Base-by-base conservation (phyloP, 1,140 invertebrate genomes). In the Drosophila eugracilis region DNA sequence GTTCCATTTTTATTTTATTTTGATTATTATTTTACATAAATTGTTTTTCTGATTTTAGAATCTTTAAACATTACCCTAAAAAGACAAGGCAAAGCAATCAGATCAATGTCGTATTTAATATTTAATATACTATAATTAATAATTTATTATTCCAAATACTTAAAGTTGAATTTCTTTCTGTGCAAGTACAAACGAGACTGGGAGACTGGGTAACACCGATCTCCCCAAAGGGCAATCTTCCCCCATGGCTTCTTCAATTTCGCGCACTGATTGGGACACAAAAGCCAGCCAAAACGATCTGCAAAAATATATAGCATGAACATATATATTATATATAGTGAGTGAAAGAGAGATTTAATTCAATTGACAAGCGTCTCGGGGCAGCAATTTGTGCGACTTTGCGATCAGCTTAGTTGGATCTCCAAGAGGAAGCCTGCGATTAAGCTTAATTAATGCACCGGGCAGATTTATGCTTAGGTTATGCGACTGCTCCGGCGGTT, bases 391-490 rank as follows among this genome's bases (percentile, higher is more conserved):
- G 57, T 58, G 67, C 67, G 72, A 72, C 52, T 41, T 48, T 58
- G 58, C 48, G 75, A 67, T 73, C 15, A 17, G 36, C 36, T 17
- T 15, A 9, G 14, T 17, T 9, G 36, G 45, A 30, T 65, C 62
- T 74, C 28, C 39, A 83, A 81, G 78, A 89, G 84, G 84, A 89
- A 89, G 73, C 76, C 50, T 75, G 42, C 80, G 76, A 80, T 89
- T 89, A 89, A 78, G 80, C 77, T 89, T 89, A 89, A 89, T 89
- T 89, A 89, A 85, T 85, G 72, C 66, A 75, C 48, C 66, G 32
- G 60, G 30, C 60, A 69, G 66, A 75, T 75, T 84, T 72, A 42
- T 67, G 60, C 60, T 52, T 34, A 14, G 34, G 17, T 17, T 7
- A 49, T 45, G 39, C 26, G 15, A 53, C 34, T 52, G 26, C 30